Evolutionary conservation across 2,888 invertebrate genomes (phyloP), one percentile per base, ranked within the genome.

Genomic region (Thysanoteuthis rhombus): DNA sequence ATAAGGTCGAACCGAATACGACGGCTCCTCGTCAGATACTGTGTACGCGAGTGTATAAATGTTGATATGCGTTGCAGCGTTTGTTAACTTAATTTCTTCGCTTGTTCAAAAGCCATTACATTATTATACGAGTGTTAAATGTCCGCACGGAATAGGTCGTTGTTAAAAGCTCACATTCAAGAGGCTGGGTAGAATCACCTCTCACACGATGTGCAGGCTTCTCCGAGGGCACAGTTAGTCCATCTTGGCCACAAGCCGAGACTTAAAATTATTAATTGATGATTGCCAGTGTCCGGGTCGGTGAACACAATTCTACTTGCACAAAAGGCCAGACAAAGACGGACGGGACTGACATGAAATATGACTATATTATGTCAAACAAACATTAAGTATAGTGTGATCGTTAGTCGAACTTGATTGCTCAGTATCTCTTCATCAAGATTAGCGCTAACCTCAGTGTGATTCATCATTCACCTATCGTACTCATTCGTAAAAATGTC

Each of bases 231-330:
- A 75, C 12, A 75, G n/a, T n/a, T 36, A 16, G n/a, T n/a, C n/a
- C 75, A 36, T 36, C 12, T 75, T 75, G 75, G 75, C 75, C n/a
- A n/a, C 36, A 1, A 16, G 75, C 75, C 75, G n/a, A 75, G 75
- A n/a, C 75, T n/a, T 75, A n/a, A 75, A n/a, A 75, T 75, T 75
- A 75, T 75, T 75, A 75, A 75, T 75, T 75, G 75, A 75, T 75
- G 75, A 75, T 75, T 16, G 75, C 75, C 75, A 36, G n/a, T 75
- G n/a, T n/a, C n/a, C n/a, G 75, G 75, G 75, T 75, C 75, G 36
- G n/a, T 75, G n/a, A 75, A 75, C 75, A 36, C 75, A 36, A 75
- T 75, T 75, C 16, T 36, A 12, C 75, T 12, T 12, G 75, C 12
- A n/a, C n/a, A 75, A 75, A 75, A 75, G 75, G 75, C 75, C 75